These are phyloP conservation scores for Ephialtes manifestator DNA, from an alignment of 2,888 invertebrate species.

Conservation along the genomic window DNA sequence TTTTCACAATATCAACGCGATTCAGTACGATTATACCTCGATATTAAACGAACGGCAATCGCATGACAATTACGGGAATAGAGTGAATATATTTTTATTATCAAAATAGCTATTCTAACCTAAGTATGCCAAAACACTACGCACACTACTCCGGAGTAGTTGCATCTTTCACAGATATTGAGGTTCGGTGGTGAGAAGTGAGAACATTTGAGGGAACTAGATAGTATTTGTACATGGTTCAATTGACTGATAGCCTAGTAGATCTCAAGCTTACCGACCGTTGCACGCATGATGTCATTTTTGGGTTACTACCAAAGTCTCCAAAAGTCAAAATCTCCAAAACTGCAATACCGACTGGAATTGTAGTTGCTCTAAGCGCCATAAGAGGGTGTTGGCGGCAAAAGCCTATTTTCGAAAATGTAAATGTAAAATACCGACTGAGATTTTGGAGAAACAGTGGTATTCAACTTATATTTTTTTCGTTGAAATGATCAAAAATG, in stretches of 20 bases:
- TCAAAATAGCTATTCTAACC: constrained; percentile 80
- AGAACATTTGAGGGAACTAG: not conserved
- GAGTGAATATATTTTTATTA: constrained; percentile 71
- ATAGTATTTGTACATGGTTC: not conserved
- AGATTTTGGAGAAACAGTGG: too few relatives aligned
- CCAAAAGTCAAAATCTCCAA: too few relatives aligned
- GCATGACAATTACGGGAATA: constrained; percentile 75
- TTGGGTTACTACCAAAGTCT: too few relatives aligned
- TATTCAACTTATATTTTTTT: too few relatives aligned
- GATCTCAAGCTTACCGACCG: not conserved
- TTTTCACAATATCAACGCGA: not conserved
- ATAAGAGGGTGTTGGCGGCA: too few relatives aligned
- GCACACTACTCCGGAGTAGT: constrained; percentile 54
- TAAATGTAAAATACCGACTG: too few relatives aligned
- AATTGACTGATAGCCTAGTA: not conserved
- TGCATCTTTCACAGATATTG: constrained; percentile 38
- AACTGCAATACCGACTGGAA: too few relatives aligned
- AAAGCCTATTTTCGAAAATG: too few relatives aligned
- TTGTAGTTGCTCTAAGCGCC: too few relatives aligned
- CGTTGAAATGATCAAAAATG: too few relatives aligned
- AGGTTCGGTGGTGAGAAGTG: not conserved
- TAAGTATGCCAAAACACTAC: constrained; percentile 73
- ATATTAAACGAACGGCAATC: constrained; percentile 66
- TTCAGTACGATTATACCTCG: not conserved
- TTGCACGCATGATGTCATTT: too few relatives aligned